Evolutionary conservation across 2,888 invertebrate species (phyloP).

Genomic region (Drosophila yooni): DNA sequence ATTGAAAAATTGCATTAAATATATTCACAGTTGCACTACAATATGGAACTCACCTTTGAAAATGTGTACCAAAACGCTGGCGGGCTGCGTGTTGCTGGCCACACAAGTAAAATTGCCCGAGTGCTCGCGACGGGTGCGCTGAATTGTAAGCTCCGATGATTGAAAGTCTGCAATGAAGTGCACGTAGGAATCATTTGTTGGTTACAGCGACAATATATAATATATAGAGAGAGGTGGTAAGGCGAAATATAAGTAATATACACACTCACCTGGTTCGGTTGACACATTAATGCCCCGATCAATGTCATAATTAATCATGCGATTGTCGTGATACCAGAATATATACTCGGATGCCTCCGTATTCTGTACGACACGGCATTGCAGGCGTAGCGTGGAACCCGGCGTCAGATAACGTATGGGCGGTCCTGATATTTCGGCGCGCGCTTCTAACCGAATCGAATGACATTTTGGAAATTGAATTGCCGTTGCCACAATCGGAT

Average conservation of each 20-base stretch:
- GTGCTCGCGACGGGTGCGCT: slow-evolving; percentile 87
- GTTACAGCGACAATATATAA: background rate
- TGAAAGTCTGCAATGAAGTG: slow-evolving; percentile 82
- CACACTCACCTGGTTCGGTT: slow-evolving; percentile 89
- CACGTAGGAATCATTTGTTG: slow-evolving; percentile 34
- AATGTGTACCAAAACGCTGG: slow-evolving; percentile 95
- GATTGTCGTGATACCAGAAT: slow-evolving; percentile 95
- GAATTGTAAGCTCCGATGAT: slow-evolving; percentile 85
- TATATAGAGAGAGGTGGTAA: no score
- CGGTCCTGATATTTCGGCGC: slow-evolving; percentile 94
- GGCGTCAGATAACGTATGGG: slow-evolving; percentile 94
- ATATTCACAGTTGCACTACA: slow-evolving; percentile 10
- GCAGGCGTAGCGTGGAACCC: slow-evolving; percentile 92
- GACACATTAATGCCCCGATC: slow-evolving; percentile 95
- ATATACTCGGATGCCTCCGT: slow-evolving; percentile 94
- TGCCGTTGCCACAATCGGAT: slow-evolving; percentile 53
- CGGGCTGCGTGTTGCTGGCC: slow-evolving; percentile 94
- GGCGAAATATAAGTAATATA: background rate
- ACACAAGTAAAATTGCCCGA: slow-evolving; percentile 96
- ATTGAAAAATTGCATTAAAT: slow-evolving; percentile 19
- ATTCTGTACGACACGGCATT: slow-evolving; percentile 93
- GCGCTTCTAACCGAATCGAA: slow-evolving; percentile 88
- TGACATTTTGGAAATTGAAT: slow-evolving; percentile 64
- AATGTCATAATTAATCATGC: slow-evolving; percentile 96
- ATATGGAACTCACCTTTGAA: slow-evolving; percentile 90